Evolutionary conservation across 2,888 invertebrate species (phyloP).

Genomic region (Eilema depressum): DNA sequence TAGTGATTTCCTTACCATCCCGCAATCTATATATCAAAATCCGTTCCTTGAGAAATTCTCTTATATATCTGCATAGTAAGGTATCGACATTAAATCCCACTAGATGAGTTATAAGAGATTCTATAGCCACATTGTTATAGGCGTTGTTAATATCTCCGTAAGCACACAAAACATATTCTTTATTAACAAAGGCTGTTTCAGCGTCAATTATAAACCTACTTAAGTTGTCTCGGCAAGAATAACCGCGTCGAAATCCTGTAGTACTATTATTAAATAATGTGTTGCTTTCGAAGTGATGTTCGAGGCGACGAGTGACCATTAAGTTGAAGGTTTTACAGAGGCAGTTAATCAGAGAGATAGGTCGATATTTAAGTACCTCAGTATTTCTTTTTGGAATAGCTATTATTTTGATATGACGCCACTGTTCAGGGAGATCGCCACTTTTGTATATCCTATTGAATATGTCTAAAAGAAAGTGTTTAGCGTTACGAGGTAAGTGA

Average conservation of each 20-base stretch:
- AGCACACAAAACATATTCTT: no score
- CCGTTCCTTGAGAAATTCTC: not conserved
- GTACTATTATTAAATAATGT: not conserved
- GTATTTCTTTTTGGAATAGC: constrained; percentile 1
- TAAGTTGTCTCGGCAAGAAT: no score
- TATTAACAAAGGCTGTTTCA: no score
- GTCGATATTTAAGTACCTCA: constrained; percentile 3
- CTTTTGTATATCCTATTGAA: no score
- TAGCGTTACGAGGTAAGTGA: no score
- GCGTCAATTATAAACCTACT: no score
- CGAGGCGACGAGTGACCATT: constrained; percentile 12
- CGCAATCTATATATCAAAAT: not conserved
- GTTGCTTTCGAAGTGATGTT: not conserved
- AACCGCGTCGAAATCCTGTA: no score
- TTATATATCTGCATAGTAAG: not conserved
- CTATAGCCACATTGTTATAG: no score
- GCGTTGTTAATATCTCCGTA: not conserved
- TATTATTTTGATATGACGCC: not conserved
- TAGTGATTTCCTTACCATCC: not conserved
- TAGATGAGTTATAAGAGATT: no score
- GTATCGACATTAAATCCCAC: no score
- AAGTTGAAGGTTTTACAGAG: constrained; percentile 12
- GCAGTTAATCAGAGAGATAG: constrained; percentile 5
- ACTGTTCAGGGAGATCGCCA: no score
- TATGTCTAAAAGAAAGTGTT: no score